Evolutionary conservation across 2,888 invertebrate species (phyloP).

Genomic region (Dione vanillae): DNA sequence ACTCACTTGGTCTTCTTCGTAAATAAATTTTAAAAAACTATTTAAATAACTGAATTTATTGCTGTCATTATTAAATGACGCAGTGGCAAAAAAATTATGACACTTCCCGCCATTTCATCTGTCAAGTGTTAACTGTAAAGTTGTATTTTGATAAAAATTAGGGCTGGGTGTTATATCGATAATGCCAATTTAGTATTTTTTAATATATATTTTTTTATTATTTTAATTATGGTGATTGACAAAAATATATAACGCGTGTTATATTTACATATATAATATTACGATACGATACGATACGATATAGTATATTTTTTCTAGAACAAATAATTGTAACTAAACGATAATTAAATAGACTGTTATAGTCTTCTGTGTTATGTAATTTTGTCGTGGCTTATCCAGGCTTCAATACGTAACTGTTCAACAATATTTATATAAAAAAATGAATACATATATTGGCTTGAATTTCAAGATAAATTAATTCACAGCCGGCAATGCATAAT

Average conservation of each 20-base stretch:
- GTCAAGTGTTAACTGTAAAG: conserved; percentile 37
- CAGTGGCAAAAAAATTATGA: conserved; percentile 42
- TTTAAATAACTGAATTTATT: background rate
- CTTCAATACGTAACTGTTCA: conserved; percentile 23
- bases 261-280: background rate
- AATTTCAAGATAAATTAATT: conserved; percentile 30
- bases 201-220: background rate
- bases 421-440: background rate
- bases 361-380: conserved; percentile 22
- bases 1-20: background rate
- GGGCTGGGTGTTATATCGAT: conserved; percentile 30
- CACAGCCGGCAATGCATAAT: conserved; percentile 35
- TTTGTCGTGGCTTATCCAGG: conserved; percentile 8
- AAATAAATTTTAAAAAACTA: background rate
- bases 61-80: background rate
- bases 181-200: conserved; percentile 16
- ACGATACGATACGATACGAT: background rate
- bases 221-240: background rate
- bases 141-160: conserved; percentile 38
- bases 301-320: background rate
- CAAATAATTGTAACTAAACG: background rate
- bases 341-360: conserved; percentile 21
- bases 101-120: conserved; percentile 55
- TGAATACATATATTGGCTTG: background rate
- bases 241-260: background rate